phyloP scores from a whole-genome alignment of 2,888 invertebrate species.

The Xylota sylvarum region DNA sequence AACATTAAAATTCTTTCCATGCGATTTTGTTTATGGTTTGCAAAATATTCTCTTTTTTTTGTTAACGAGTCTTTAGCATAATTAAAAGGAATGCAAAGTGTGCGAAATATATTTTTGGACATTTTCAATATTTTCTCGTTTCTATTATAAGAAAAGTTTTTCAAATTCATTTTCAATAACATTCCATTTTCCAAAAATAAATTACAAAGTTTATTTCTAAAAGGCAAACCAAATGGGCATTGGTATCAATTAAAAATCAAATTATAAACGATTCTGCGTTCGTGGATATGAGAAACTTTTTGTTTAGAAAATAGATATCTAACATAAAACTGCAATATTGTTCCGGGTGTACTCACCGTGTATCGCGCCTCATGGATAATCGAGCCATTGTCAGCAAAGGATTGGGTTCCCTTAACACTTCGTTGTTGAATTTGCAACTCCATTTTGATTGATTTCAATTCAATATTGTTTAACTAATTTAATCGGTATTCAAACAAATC shows the following conservation, averaged over 20 bases:
- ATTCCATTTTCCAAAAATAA: constrained; percentile 43
- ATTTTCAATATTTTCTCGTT: constrained; percentile 5
- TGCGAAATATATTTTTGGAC: constrained; percentile 3
- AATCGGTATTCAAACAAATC: constrained; percentile 15
- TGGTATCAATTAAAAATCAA: background rate
- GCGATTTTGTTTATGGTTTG: background rate
- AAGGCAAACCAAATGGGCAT: constrained; percentile 11
- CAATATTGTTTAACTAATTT: constrained; percentile 23
- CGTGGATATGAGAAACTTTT: background rate
- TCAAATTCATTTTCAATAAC: constrained; percentile 21
- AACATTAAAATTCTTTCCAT: background rate
- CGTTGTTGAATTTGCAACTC: constrained; percentile 82
- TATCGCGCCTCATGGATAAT: constrained; percentile 82
- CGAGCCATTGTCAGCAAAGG: constrained; percentile 80
- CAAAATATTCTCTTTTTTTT: background rate
- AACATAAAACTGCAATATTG: background rate
- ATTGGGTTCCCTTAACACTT: constrained; percentile 80
- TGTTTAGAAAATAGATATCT: background rate
- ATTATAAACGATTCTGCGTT: background rate
- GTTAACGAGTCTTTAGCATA: constrained; percentile 18
- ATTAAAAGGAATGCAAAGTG: constrained; percentile 1
- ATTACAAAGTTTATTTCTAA: constrained; percentile 18
- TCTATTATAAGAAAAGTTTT: constrained; percentile 2
- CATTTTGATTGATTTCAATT: constrained; percentile 78
- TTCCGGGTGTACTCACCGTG: constrained; percentile 81